These are phyloP conservation scores for Campoplex capitator DNA, from an alignment of 2,888 invertebrate genomes.

Conservation along the genomic window DNA sequence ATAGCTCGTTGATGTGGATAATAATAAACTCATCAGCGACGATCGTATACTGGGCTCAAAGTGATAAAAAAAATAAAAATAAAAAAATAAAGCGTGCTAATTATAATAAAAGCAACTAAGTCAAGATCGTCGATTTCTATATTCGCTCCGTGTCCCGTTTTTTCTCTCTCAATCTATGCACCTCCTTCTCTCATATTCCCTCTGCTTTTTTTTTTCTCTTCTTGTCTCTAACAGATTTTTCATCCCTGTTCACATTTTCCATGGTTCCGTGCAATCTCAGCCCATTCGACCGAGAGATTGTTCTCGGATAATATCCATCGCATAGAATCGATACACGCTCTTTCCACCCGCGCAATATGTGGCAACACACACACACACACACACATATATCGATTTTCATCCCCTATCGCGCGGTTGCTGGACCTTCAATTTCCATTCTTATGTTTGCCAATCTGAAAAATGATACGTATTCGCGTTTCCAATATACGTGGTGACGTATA, in stretches of 20 bases:
- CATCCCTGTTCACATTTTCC: constrained; percentile 26
- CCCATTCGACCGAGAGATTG: constrained; percentile 15
- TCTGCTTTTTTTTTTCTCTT: not conserved
- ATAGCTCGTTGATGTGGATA: not conserved
- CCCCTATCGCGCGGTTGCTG: not conserved
- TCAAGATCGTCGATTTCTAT: constrained; percentile 17
- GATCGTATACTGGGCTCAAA: not conserved
- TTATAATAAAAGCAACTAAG: constrained; percentile 4
- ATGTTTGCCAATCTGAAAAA: constrained; percentile 22
- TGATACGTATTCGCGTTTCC: constrained; percentile 26
- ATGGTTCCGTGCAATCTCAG: constrained; percentile 2
- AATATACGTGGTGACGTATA: constrained; percentile 1
- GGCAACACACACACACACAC: not conserved
- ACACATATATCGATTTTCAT: constrained; percentile 10
- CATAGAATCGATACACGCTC: constrained; percentile 8
- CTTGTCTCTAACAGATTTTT: constrained; percentile 18
- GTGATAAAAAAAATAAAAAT: not conserved
- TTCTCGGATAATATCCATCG: constrained; percentile 20
- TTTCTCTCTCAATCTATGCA: not conserved
- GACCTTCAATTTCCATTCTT: constrained; percentile 27
- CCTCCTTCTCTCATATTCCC: not conserved
- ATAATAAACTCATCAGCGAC: not conserved
- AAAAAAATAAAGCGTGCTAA: not conserved
- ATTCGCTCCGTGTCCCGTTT: not conserved
- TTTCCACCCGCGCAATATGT: constrained; percentile 8